phyloP scores from a whole-genome alignment of 92 coral and sea anemone species.

The Montipora capitata region DNA sequence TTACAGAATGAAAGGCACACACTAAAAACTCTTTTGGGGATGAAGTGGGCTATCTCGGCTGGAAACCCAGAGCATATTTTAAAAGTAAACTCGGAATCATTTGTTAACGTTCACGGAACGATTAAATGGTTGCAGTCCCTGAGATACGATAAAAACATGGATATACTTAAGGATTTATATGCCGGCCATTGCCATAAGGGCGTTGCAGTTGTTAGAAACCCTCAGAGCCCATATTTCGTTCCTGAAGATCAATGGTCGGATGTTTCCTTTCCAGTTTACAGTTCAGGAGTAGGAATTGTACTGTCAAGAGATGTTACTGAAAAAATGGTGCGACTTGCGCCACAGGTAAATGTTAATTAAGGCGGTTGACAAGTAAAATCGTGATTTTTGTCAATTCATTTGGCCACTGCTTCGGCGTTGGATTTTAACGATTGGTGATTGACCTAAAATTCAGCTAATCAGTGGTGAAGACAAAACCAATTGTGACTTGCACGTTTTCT shows the following conservation, averaged over 20 bases:
- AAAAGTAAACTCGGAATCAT: constrained; percentile 73
- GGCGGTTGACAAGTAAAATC: neutral
- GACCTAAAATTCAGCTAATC: too few relatives aligned
- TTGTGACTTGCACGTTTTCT: too few relatives aligned
- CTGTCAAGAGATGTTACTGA: constrained; percentile 82
- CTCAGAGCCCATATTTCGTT: constrained; percentile 83
- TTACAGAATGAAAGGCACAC: constrained; percentile 83
- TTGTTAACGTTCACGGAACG: constrained; percentile 79
- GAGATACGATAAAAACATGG: neutral
- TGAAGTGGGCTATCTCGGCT: constrained; percentile 81
- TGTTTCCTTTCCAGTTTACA: constrained; percentile 72
- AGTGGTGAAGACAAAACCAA: too few relatives aligned
- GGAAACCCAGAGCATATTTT: constrained; percentile 78
- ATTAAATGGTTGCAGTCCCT: constrained; percentile 65
- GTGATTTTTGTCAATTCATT: neutral
- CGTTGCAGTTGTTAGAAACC: constrained; percentile 74
- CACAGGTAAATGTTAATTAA: constrained; percentile 52
- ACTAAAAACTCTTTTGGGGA: constrained; percentile 78
- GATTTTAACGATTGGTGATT: too few relatives aligned
- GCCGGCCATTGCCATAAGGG: constrained; percentile 87
- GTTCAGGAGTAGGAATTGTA: constrained; percentile 81
- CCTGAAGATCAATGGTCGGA: constrained; percentile 82
- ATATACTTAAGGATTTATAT: constrained; percentile 59
- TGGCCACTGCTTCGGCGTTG: too few relatives aligned
- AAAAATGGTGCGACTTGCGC: constrained; percentile 32